phyloP scores from a whole-genome alignment of 2,888 invertebrate genomes.

The Philopedon plagiatum region DNA sequence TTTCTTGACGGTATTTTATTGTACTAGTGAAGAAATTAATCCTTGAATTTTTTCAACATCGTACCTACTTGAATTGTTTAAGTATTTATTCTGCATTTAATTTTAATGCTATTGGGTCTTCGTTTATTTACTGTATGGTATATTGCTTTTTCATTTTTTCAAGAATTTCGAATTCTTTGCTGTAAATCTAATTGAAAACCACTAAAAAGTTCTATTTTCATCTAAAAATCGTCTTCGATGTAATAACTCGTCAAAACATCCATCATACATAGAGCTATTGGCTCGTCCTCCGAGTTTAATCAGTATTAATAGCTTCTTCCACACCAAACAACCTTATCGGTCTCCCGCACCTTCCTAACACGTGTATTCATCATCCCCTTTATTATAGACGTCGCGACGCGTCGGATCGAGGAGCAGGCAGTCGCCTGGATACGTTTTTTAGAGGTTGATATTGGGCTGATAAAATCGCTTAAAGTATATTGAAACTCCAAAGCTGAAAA shows the following conservation, averaged over 20 bases:
- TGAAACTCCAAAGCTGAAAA: slow-evolving; percentile 18
- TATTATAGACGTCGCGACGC: slow-evolving; percentile 48
- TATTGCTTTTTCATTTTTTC: too few relatives aligned
- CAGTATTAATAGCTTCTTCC: slow-evolving; percentile 62
- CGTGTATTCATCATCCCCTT: slow-evolving; percentile 57
- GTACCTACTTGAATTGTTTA: too few relatives aligned
- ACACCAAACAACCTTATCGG: slow-evolving; percentile 56
- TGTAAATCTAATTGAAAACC: slow-evolving; percentile 28
- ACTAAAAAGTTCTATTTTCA: slow-evolving; percentile 1
- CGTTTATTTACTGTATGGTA: too few relatives aligned
- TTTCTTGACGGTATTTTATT: too few relatives aligned
- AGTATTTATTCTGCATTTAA: too few relatives aligned
- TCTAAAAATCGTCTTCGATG: slow-evolving; percentile 25
- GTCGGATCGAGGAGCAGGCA: slow-evolving; percentile 28
- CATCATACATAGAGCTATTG: slow-evolving; percentile 56
- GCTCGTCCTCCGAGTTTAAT: slow-evolving; percentile 59
- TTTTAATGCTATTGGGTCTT: too few relatives aligned
- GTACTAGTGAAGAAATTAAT: too few relatives aligned
- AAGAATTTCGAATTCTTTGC: neutral
- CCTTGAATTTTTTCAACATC: too few relatives aligned
- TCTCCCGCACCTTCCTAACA: slow-evolving; percentile 55
- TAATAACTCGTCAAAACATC: slow-evolving; percentile 52
- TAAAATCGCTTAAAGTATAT: slow-evolving; percentile 13
- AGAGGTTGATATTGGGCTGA: slow-evolving; percentile 26
- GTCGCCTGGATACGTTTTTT: slow-evolving; percentile 35